These are phyloP conservation scores for Chrysomela aeneicollis DNA, from an alignment of 2,888 invertebrate genomes.

Conservation along the genomic window DNA sequence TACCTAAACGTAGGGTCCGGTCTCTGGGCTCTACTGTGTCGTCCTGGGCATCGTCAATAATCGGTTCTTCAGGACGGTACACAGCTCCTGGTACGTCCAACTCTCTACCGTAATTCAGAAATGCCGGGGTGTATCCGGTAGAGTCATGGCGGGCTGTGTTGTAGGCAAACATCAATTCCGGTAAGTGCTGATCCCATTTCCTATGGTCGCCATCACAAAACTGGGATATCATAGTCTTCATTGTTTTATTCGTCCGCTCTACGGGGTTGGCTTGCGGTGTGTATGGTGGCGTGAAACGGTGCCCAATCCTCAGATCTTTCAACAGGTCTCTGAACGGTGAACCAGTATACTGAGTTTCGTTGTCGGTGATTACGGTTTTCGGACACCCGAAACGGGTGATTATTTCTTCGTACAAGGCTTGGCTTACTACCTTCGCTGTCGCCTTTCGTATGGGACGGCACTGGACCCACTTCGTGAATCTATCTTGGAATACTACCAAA, in stretches of 20 bases:
- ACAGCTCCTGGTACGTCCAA: not conserved
- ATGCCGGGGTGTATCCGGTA: constrained; percentile 44
- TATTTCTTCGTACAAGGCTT: constrained; percentile 9
- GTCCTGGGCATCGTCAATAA: not conserved
- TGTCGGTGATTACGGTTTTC: constrained; percentile 1
- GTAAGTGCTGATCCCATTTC: constrained; percentile 44
- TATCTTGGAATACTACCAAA: constrained; percentile 38
- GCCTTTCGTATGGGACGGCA: constrained; percentile 32
- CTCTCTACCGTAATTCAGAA: constrained; percentile 40
- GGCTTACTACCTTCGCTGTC: constrained; percentile 25
- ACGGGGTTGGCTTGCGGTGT: constrained; percentile 52
- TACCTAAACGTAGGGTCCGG: not conserved
- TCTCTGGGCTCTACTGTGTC: not conserved
- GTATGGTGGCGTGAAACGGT: constrained; percentile 37
- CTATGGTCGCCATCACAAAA: constrained; percentile 47
- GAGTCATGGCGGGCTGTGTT: constrained; percentile 45
- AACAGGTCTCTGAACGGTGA: not conserved
- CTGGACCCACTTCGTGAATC: constrained; percentile 39
- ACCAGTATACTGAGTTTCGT: constrained; percentile 4
- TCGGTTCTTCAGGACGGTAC: not conserved
- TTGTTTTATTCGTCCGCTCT: constrained; percentile 49
- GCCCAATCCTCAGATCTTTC: not conserved
- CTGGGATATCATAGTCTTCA: constrained; percentile 52
- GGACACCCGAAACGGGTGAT: constrained; percentile 4
- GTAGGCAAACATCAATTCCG: constrained; percentile 45